Evolutionary conservation across 53 echinoderm and acorn worm species (phyloP).

Genomic region (Holothuria scabra): DNA sequence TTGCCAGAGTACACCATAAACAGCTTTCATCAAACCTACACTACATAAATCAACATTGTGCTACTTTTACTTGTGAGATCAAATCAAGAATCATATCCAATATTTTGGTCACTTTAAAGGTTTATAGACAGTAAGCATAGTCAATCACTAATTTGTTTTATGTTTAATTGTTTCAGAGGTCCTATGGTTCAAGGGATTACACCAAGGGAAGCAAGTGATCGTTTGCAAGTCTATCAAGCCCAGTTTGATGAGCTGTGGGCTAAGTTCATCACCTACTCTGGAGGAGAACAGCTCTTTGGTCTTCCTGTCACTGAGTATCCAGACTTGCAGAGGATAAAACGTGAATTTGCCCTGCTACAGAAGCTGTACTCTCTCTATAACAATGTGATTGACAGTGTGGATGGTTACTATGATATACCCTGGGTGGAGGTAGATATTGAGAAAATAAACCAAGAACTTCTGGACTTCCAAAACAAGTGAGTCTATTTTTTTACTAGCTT

Average conservation of each 20-base stretch:
- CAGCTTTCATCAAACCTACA: too few relatives aligned
- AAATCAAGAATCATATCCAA: not conserved
- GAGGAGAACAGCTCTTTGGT: slow-evolving; percentile 95
- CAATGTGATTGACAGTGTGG: slow-evolving; percentile 94
- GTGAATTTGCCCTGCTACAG: slow-evolving; percentile 90
- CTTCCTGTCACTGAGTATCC: slow-evolving; percentile 95
- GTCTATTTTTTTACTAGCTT: slow-evolving; percentile 7
- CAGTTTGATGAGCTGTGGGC: slow-evolving; percentile 94
- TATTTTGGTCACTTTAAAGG: not conserved
- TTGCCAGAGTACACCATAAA: too few relatives aligned
- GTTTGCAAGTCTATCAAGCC: slow-evolving; percentile 93
- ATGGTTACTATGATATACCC: slow-evolving; percentile 97
- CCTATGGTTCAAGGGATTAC: slow-evolving; percentile 96
- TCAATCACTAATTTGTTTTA: not conserved
- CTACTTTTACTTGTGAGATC: too few relatives aligned
- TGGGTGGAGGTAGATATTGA: slow-evolving; percentile 99
- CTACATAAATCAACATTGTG: too few relatives aligned
- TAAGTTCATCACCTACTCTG: slow-evolving; percentile 97
- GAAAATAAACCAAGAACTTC: slow-evolving; percentile 92
- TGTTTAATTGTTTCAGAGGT: slow-evolving; percentile 62
- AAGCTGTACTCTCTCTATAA: slow-evolving; percentile 95
- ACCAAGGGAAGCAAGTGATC: slow-evolving; percentile 93
- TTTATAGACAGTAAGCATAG: not conserved
- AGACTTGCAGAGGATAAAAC: slow-evolving; percentile 96
- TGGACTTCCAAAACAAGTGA: slow-evolving; percentile 98